Percentiles rank a stretch among this genome's conserved stretches.
phyloP scores from a whole-genome alignment of 2,888 invertebrate genomes.

The Busseola fusca region DNA sequence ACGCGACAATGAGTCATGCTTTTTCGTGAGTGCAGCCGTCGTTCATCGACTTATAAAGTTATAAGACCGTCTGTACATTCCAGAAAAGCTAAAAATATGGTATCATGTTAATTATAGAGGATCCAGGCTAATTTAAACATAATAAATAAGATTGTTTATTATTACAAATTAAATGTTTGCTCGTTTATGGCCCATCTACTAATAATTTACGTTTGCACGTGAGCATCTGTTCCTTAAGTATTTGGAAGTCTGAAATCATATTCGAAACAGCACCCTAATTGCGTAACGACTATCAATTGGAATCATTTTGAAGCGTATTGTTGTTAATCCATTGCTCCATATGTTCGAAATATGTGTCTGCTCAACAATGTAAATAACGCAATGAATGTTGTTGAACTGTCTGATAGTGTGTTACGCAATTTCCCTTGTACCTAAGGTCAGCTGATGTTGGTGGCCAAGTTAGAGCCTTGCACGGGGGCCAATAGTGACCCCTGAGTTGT shows the following conservation, averaged over 20 bases:
- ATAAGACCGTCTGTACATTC: no score
- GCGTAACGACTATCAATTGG: no score
- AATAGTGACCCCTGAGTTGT: not conserved
- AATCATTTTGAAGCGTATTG: no score
- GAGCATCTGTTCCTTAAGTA: slow-evolving; percentile 33
- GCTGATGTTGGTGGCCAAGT: not conserved
- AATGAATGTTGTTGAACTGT: no score
- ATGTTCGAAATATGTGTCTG: no score
- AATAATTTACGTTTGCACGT: slow-evolving; percentile 42
- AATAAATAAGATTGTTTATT: slow-evolving; percentile 34
- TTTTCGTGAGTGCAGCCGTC: no score
- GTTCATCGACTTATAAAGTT: no score
- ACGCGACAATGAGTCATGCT: no score
- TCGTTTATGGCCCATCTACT: slow-evolving; percentile 31
- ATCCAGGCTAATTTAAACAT: slow-evolving; percentile 28
- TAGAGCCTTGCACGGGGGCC: not conserved
- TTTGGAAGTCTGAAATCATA: slow-evolving; percentile 16
- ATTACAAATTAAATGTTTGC: slow-evolving; percentile 44
- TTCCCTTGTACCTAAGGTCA: not conserved
- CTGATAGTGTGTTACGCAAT: no score
- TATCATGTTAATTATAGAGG: slow-evolving; percentile 29
- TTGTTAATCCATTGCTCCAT: no score
- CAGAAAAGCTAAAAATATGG: slow-evolving; percentile 31
- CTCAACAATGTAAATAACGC: no score
- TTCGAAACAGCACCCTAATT: not conserved